These are phyloP conservation scores for Andricus grossulariae DNA, from an alignment of 1,140 invertebrate species.

Conservation along the genomic window DNA sequence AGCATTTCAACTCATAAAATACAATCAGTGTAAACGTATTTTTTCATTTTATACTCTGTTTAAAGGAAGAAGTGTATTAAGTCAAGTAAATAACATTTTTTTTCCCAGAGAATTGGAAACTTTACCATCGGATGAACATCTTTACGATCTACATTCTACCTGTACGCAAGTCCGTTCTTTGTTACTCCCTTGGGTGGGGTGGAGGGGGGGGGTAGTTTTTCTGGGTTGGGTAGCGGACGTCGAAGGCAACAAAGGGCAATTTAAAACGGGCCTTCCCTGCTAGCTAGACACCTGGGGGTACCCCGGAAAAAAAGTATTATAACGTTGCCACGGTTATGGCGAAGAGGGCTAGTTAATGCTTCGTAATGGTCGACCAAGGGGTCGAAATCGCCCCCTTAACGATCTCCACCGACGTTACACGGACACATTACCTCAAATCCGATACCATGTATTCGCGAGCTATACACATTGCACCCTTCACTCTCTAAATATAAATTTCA, in stretches of 20 bases:
- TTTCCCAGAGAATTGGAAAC: slow-evolving; percentile 25
- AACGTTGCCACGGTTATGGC: slow-evolving; percentile 55
- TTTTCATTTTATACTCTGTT: no score
- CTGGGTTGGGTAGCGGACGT: slow-evolving; percentile 33
- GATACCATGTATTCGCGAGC: slow-evolving; percentile 48
- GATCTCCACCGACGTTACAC: slow-evolving; percentile 56
- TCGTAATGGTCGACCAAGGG: slow-evolving; percentile 59
- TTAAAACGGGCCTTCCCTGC: slow-evolving; percentile 44
- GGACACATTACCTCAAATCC: slow-evolving; percentile 61
- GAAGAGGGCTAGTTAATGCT: slow-evolving; percentile 61
- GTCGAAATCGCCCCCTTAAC: slow-evolving; percentile 54
- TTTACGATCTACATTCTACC: slow-evolving; percentile 26
- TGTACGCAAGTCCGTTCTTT: slow-evolving; percentile 42
- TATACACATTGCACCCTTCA: slow-evolving; percentile 18
- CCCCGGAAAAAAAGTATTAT: slow-evolving; percentile 54
- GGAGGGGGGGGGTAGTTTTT: slow-evolving; percentile 18
- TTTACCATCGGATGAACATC: slow-evolving; percentile 46
- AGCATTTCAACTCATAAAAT: no score
- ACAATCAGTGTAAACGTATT: no score
- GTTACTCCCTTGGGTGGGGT: slow-evolving; percentile 28
- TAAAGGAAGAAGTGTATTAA: no score
- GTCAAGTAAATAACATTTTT: slow-evolving; percentile 13
- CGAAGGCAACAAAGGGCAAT: slow-evolving; percentile 50
- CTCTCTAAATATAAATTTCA: background rate
- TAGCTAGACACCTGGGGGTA: slow-evolving; percentile 46